Conservation (phyloP, 2,113 vertebrate genomes). For the Nannospalax galili region DNA sequence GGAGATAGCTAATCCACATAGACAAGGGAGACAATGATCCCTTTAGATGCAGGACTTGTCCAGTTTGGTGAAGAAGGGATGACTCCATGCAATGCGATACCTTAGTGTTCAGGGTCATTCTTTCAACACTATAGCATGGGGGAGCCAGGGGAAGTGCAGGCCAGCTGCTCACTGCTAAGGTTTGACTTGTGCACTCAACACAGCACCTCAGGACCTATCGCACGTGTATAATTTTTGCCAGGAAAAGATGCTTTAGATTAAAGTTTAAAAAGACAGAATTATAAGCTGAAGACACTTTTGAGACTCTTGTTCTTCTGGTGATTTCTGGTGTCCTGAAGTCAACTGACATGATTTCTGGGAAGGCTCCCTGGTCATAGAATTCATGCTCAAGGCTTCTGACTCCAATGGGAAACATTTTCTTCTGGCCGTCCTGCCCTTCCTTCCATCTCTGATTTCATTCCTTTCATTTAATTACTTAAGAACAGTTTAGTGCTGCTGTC, state of each 20-base stretch:
- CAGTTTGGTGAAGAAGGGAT: not conserved
- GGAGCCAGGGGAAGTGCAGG: rapidly evolving
- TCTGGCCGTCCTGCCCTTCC: not conserved
- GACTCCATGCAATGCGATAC: not conserved
- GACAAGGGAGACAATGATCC: not conserved
- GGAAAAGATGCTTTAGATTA: not conserved
- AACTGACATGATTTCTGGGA: not conserved
- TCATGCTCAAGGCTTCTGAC: not conserved
- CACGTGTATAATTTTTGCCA: not conserved
- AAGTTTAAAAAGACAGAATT: not conserved
- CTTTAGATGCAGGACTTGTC: not conserved
- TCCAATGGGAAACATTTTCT: rapidly evolving
- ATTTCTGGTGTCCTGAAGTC: not conserved
- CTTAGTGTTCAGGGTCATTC: rapidly evolving
- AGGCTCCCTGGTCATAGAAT: not conserved
- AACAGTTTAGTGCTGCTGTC: no score
- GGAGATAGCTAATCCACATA: not conserved
- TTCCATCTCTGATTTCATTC: not conserved
- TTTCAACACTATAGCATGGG: not conserved
- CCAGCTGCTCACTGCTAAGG: rapidly evolving
- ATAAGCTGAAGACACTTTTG: not conserved
- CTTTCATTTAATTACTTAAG: not conserved
- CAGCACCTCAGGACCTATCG: not conserved
- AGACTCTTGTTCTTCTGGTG: not conserved
- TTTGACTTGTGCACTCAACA: not conserved